Base-by-base conservation (phyloP, 2,113 vertebrate species). In the Sclerurus mexicanus region DNA sequence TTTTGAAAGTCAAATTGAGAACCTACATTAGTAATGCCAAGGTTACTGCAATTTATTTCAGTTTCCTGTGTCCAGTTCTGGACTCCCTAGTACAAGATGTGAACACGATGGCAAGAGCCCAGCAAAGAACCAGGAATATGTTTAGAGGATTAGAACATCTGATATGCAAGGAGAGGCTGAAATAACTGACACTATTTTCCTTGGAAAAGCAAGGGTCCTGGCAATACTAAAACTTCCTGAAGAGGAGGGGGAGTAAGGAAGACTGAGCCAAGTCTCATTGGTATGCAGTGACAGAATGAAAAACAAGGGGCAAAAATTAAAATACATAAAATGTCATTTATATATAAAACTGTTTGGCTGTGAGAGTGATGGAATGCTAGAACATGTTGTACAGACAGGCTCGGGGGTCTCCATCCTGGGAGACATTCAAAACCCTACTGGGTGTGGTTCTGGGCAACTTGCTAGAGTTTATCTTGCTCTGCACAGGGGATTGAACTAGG, bases 341-440 rank as follows among this genome's bases (percentile, higher is more conserved):
- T 31, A 8, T 60, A 7, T 42, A 47, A 80, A 55, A 19, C 3
- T 27, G 10, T 68, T 72, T 66, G 23, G 37, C 14, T 37, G 3
- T 78, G 30, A 47, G 59, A 63, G 22, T 27, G 40, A 44, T 3
- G 73, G 64, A 91, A n/a, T 42, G 7, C 13, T 46, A 71, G 47
- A 72, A 62, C 10, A 23, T 1, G 2, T 60, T 89, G 15, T 0
- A 0, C 39, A 68, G 27, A 8, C 4, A 33, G 47, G 4, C 13
- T 62, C 42, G 25, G 23, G 9, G 3, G 2, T 83, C 7, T 19
- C 30, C 24, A 17, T 64, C 31, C 30, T 66, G 28, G 33, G 21
- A 87, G 13, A 24, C 67, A 24, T 63, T 68, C 9, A 90, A 52
- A 92, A 63, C 50, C 66, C 47, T 62, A 2, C 15, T 50, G 22